These are phyloP conservation scores for Sebastiscus albofasciatus DNA, from an alignment of 2,797 vertebrate species.

Conservation along the genomic window DNA sequence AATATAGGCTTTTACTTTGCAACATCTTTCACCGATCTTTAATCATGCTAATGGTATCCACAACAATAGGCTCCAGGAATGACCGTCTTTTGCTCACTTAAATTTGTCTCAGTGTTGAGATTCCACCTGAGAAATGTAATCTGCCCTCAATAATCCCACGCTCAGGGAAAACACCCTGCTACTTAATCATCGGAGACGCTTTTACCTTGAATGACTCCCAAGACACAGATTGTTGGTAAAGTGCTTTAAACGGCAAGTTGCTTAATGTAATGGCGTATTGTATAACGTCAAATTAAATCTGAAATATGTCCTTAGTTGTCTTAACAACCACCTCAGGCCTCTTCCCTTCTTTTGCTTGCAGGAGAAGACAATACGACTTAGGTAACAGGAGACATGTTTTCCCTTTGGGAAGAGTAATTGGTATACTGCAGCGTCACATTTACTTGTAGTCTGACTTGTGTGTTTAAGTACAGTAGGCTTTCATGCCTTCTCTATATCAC, in stretches of 20 bases:
- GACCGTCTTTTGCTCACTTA: background rate
- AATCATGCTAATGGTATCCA: background rate
- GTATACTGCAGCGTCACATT: background rate
- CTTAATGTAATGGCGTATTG: background rate
- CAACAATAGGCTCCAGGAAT: background rate
- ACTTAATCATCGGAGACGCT: background rate
- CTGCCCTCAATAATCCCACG: background rate
- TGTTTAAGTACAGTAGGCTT: background rate
- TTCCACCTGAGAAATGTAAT: background rate
- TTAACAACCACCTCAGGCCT: background rate
- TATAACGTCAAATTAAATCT: background rate
- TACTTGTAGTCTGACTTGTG: background rate
- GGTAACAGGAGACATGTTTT: background rate
- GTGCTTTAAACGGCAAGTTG: background rate
- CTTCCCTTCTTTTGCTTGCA: background rate
- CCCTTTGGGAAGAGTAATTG: background rate
- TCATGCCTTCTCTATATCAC: background rate
- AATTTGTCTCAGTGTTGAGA: background rate
- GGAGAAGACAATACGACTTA: background rate
- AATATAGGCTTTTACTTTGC: background rate
- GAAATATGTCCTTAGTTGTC: background rate
- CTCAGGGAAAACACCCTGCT: background rate
- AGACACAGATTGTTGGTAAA: background rate
- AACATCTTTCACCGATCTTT: background rate
- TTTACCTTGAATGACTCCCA: constrained; percentile 15